Base-by-base conservation (phyloP, 2,113 vertebrate genomes). In the Sturnus vulgaris region DNA sequence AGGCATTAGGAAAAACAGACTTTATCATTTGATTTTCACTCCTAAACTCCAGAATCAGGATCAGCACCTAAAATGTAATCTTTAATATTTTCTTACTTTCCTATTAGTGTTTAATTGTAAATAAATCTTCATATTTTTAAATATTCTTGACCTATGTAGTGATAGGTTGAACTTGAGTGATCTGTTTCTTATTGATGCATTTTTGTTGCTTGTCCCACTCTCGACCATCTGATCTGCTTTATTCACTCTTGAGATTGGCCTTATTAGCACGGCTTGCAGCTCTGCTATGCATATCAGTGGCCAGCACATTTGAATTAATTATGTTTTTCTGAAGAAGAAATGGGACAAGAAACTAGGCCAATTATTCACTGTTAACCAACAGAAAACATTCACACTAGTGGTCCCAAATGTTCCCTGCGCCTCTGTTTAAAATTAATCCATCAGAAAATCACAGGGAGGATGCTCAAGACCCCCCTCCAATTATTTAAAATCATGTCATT, bases 371-470 rank as follows among this genome's bases (percentile, higher is more conserved):
- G 79, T 93, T 93, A 97, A 95, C 47, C 82, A 93, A 94, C 77
- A 89, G 86, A 93, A 94, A 91, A 84, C 53, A 86, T 91, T 92
- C 69, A 60, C 57, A 82, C 95, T 93, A 88, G 72, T 64, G 56
- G 47, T 95, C 96, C 77, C 91, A 94, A 88, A 91, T 95, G 91
- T 95, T 95, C 91, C 37, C 72, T 60, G 37, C 0, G 35, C n/a
- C 94, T 95, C 94, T 93, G 80, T 88, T 94, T 93, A 97, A 93
- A 95, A 95, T 96, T 95, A 95, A 95, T 91, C 72, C 77, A 86
- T 94, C 91, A 96, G 92, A 95, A 93, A 94, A 92, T 96, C 92
- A 83, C 59, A 93, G 42, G 52, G 68, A 94, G 47, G 92, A 93
- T 90, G 82, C 82, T 93, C 64, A 83, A 95, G 94, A 93, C 86